Percentiles rank a stretch among this genome's conserved stretches.
Conservation (phyloP, 1,140 invertebrate species). For the Muscidifurax raptorellus region DNA sequence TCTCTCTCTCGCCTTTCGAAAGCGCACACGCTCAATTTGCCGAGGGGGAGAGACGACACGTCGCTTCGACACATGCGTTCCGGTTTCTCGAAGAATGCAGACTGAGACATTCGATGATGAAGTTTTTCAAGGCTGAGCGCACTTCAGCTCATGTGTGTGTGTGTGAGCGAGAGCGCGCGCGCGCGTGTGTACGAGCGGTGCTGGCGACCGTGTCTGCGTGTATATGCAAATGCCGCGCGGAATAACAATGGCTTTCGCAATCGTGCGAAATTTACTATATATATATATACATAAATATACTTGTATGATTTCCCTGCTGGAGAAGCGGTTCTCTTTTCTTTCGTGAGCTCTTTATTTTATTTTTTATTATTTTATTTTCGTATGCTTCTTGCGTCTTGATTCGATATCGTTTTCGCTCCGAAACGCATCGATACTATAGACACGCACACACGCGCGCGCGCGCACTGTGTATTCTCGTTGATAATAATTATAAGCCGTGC, state of each 20-base stretch:
- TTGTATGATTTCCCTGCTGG: slow-evolving; percentile 18
- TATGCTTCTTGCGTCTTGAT: too few relatives aligned
- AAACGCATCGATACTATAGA: too few relatives aligned
- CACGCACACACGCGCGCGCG: too few relatives aligned
- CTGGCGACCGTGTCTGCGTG: not conserved
- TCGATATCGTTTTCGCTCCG: too few relatives aligned
- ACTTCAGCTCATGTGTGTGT: slow-evolving; percentile 25
- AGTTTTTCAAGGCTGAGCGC: slow-evolving; percentile 51
- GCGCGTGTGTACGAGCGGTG: not conserved
- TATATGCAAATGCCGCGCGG: slow-evolving; percentile 21
- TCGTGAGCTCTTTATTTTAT: not conserved
- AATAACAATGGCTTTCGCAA: slow-evolving; percentile 53
- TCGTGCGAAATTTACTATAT: slow-evolving; percentile 52
- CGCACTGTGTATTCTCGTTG: too few relatives aligned
- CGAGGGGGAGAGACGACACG: not conserved
- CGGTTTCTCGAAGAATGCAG: slow-evolving; percentile 40
- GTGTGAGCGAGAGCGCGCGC: too few relatives aligned
- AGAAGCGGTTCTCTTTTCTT: not conserved
- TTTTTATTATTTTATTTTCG: too few relatives aligned
- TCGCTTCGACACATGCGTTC: slow-evolving; percentile 23
- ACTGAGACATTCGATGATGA: slow-evolving; percentile 41
- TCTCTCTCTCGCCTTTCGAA: slow-evolving; percentile 41
- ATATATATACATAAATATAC: not conserved
- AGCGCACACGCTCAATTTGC: not conserved
- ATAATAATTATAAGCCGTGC: too few relatives aligned